A percentile compares a stretch with the other conserved stretches of the same genome.
phyloP scores from a whole-genome alignment of 2,888 invertebrate genomes.

The Campoplex nolae region DNA sequence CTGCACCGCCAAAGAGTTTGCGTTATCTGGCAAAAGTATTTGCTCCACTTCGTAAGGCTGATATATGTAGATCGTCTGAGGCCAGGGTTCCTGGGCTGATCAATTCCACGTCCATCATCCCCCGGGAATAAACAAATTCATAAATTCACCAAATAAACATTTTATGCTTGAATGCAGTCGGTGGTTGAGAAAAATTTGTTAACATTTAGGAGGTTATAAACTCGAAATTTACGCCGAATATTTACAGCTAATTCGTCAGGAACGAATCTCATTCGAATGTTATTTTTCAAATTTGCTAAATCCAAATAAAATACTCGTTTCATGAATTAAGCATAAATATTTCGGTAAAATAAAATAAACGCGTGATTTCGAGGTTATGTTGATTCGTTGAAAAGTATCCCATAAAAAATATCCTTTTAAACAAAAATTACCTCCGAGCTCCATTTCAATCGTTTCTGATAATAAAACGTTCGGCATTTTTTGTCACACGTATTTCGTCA shows the following conservation, averaged over 20 bases:
- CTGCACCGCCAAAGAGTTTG: slow-evolving; percentile 96
- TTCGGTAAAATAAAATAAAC: neutral
- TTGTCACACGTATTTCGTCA: neutral
- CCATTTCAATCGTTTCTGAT: slow-evolving; percentile 76
- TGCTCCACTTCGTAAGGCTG: slow-evolving; percentile 97
- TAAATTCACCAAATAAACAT: neutral
- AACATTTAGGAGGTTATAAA: slow-evolving; percentile 21
- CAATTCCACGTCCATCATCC: slow-evolving; percentile 70
- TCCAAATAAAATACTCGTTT: neutral
- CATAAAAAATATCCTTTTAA: slow-evolving; percentile 2
- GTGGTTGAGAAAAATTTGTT: neutral
- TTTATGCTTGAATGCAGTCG: neutral
- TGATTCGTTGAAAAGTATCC: neutral
- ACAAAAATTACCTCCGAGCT: slow-evolving; percentile 72
- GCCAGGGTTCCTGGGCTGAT: slow-evolving; percentile 95
- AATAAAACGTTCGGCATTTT: slow-evolving; percentile 80
- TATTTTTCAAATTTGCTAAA: neutral
- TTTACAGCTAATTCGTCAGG: neutral
- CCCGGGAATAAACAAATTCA: neutral
- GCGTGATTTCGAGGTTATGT: slow-evolving; percentile 48
- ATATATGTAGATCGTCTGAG: slow-evolving; percentile 93
- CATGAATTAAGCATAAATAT: neutral
- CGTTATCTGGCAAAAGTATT: slow-evolving; percentile 96
- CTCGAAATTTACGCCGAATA: neutral
- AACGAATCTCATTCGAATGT: neutral